These are phyloP conservation scores for roundworm (Caenorhabditis elegans) DNA, from an alignment of 1,140 invertebrate genomes.

Conservation along the genomic window WBcel235 BX284606.5:697501-698000, in stretches of 20 bases:
- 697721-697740: background rate
- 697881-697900: background rate
- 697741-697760: background rate
- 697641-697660: too few relatives aligned
- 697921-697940: background rate
- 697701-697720: conserved; percentile 8
- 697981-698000: background rate
- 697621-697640: too few relatives aligned
- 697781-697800: background rate
- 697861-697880: background rate
- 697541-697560: conserved; percentile 6
- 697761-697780: background rate
- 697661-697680: too few relatives aligned
- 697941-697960: background rate
- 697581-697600: background rate
- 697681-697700: background rate
- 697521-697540: background rate
- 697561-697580: background rate
- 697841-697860: background rate
- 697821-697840: background rate
- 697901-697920: conserved; percentile 18
- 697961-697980: background rate
- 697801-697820: background rate
- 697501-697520: conserved; percentile 6
- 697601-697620: too few relatives aligned